Base-by-base conservation (phyloP, 2,888 invertebrate genomes). In the Philereme transversata region DNA sequence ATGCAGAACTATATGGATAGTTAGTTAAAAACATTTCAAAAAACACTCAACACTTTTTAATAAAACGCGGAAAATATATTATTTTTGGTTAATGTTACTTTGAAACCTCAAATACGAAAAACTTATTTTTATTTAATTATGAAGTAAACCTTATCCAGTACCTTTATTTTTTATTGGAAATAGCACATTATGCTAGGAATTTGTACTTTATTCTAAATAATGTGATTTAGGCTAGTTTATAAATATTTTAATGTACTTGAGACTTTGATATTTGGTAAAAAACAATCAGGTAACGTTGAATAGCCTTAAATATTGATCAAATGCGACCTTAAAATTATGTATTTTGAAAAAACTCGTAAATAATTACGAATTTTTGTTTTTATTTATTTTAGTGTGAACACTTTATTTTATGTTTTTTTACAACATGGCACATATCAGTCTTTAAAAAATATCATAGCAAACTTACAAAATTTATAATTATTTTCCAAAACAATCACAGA, bases 341-440 rank as follows among this genome's bases (percentile, higher is more conserved):
- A 54, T 47, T 54, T 54, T 34, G 44, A 41, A 5, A 51, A 51
- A 34, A n/a, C 9, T 34, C 34, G 38, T 38, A 8, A 0, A 38
- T 1, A 38, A 35, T 38, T 41, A 10, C 10, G 6, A 49, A 11
- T 61, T 54, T 4, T 34, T 40, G 5, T 3, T 36, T 53, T 43
- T 55, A 35, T 41, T 9, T n/a, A 10, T 10, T 10, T 10, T 11
- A 43, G 11, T 36, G 48, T 44, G 11, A 44, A 33, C 40, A 11
- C 41, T 46, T 49, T 47, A 40, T 40, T 8, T 11, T 5, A 4
- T 22, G 40, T 52, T 57, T 45, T 48, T 52, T 43, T 38, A 47
- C 11, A 33, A 44, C 45, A 75, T 79, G 78, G 77, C 77, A 78
- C 76, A 67, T 47, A 60, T 77, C 76, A 79, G 77, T 79, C 79